Base-by-base conservation (phyloP, 2,797 vertebrate species). In the Oophaga sylvatica region DNA sequence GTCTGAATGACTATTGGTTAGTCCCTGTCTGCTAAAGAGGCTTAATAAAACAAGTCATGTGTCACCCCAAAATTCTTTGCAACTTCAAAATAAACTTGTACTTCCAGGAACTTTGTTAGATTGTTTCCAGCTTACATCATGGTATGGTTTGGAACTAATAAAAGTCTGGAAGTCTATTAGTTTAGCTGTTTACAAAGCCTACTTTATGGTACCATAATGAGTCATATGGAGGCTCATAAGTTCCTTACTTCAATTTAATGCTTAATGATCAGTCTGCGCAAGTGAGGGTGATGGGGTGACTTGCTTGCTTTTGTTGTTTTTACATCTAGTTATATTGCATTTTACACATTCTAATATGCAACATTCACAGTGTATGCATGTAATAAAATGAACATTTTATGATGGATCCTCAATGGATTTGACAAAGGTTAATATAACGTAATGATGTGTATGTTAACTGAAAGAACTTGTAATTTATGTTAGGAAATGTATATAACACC, bases 91-190 rank as follows among this genome's bases (percentile, higher is more conserved):
- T 75, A 75, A 22, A 75, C 19, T 22, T 48, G 20, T 48, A 12
- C 4, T 75, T 75, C 71, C 71, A 20, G 71, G 45, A 48, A 75
- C 41, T 73, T 45, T 48, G 71, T 75, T 48, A 75, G 41, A 75
- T 75, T 48, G 71, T 75, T 75, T 75, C 71, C 71, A 75, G 41
- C 71, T 75, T 75, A 75, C 41, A 75, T 75, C 71, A 75, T 75
- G 20, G 71, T n/a, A 48, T 48, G 41, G 29, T 48, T 75, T 75
- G 71, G 71, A 75, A n/a, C 41, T 75, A 75, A 75, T 75, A 48
- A 48, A 75, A 7, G 71, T 75, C 35, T 75, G 41, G 71, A 2
- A 75, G 22, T 75, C 71, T 75, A 48, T 75, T 75, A 75, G 71
- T 75, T 75, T 75, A 75, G 71, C 41, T 75, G 41, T 75, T 75